Base-by-base conservation (phyloP, 1,140 invertebrate genomes). In the Calephelis virginiensis region DNA sequence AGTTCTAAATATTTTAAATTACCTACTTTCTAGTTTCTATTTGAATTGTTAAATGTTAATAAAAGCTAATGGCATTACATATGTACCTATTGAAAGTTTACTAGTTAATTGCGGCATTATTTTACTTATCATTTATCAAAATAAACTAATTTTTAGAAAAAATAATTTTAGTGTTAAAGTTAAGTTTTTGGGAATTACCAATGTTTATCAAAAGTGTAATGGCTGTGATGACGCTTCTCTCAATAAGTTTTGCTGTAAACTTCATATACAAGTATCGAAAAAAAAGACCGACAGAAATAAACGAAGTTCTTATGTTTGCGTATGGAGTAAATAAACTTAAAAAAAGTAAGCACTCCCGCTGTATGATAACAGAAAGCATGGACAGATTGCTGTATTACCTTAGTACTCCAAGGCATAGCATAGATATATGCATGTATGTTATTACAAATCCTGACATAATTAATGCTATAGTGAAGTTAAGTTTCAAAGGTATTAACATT, bases 361-460 rank as follows among this genome's bases (percentile, higher is more conserved):
- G 76, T 28, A 72, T 77, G 67, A 74, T 87, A 40, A 74, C 81
- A 6, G 56, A 69, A n/a, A 86, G 79, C 63, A 79, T 83, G 73
- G 82, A 88, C 7, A 77, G 82, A 53, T 61, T 91, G 14, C 65
- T 89, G 28, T 69, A 78, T 68, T 85, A 85, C 66, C 72, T 91
- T 48, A 82, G 71, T 61, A 66, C 69, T 8, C 79, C 86, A 10
- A 67, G 70, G n/a, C 46, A 80, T 38, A 81, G 71, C 45, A 46
- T 91, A 14, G 89, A 91, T 61, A 76, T 89, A 46, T 89, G 86
- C 38, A 88, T 91, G 81, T 91, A 86, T 64, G 78, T 91, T 5
- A 67, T 89, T 28, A 90, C 87, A 38, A 91, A 85, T 75, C 9
- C 66, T 5, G 89, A 91, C 59, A 59, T 90, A 38, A 68, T 74